Evolutionary conservation across 2,888 invertebrate species (phyloP), one percentile per base, ranked within the genome.

Genomic region (Horisme vitalbata): DNA sequence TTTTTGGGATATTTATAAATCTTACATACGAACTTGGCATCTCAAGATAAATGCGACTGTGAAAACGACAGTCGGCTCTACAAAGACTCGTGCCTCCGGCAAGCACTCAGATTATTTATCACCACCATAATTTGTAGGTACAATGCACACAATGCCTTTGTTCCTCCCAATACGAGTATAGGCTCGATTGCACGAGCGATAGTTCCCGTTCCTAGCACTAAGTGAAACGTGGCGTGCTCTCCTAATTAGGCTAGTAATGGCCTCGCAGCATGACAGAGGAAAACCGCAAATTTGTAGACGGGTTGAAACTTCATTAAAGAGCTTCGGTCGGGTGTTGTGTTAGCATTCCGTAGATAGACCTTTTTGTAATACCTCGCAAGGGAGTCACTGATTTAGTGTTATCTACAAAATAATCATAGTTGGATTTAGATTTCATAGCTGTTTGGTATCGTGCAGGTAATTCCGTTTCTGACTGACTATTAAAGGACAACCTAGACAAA

Each of bases 181-280:
- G 38, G 54, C 54, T 57, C 52, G 63, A 68, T 69, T 53, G 59
- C 54, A 43, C 13, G 39, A 51, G 54, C 54, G 61, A 65, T 69
- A 66, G 61, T 61, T 64, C 50, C 12, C 37, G 41, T 32, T 39
- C 21, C 41, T 43, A 38, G 41, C 23, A 51, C 38, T 51, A 57
- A 56, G 58, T 63, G 57, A 61, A 68, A 64, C 58, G 61, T 59
- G 61, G 60, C 50, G 24, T 45, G 59, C 67, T 68, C 75, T 71
- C 71, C 74, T 79, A 82, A 85, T 84, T 79, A 79, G 65, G 69
- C 62, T 59, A 63, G 63, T 71, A 77, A 78, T 69, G 63, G 68
- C 64, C 54, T 49, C 62, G 56, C 68, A 70, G 67, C 63, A 63
- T 75, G 75, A 68, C 68, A 66, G 73, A 74, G 73, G 75, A 60